These are phyloP conservation scores for Sitta europaea DNA, from an alignment of 2,113 vertebrate species.

Conservation along the genomic window DNA sequence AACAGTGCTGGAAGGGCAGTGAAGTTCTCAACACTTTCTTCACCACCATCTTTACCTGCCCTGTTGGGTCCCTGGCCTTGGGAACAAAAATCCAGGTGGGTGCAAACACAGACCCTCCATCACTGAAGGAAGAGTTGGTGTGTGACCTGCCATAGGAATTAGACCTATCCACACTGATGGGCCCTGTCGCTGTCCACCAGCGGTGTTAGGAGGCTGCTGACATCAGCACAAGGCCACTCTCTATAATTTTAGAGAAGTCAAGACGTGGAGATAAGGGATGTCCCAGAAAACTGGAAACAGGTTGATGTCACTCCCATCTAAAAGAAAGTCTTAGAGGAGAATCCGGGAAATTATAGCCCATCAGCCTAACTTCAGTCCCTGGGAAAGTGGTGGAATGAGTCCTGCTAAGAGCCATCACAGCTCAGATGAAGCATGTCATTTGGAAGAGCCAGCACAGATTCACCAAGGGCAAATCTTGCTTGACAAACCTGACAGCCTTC, in stretches of 20 bases:
- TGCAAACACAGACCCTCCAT: background rate
- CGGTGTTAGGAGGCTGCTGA: background rate
- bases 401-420: background rate
- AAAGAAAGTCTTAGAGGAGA: background rate
- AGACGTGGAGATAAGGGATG: background rate
- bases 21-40: background rate
- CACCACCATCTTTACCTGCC: background rate
- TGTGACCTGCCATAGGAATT: background rate
- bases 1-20: background rate
- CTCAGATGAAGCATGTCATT: background rate
- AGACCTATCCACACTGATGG: background rate
- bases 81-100: background rate
- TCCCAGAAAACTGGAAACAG: background rate
- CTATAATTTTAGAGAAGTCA: background rate
- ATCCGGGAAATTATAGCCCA: background rate
- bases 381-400: background rate
- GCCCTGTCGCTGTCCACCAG: background rate
- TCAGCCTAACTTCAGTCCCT: background rate
- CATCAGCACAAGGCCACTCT: background rate
- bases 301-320: background rate
- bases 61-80: background rate
- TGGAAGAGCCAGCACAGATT: background rate
- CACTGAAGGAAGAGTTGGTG: background rate
- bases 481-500: background rate
- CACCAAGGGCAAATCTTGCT: background rate